phyloP scores from a whole-genome alignment of 2,888 invertebrate species.

The Conistra vaccinii region DNA sequence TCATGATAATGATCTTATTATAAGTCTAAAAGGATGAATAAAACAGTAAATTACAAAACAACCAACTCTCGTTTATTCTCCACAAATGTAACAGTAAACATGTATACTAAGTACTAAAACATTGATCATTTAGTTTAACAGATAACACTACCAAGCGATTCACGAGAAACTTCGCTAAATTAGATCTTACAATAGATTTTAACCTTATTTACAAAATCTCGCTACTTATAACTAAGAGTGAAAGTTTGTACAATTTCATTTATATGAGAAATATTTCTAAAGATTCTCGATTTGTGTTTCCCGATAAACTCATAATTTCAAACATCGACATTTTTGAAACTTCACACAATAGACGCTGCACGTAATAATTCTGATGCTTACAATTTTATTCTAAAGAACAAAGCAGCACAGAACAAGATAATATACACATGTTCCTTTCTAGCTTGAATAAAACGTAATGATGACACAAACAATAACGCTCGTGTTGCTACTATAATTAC shows the following conservation, averaged over 20 bases:
- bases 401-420: not conserved
- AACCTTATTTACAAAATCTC: slow-evolving; percentile 56
- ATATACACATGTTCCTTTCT: not conserved
- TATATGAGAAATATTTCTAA: slow-evolving; percentile 22
- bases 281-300: slow-evolving; percentile 65
- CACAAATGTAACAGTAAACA: slow-evolving; percentile 68
- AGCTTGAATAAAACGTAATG: not conserved
- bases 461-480: not conserved
- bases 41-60: slow-evolving; percentile 66
- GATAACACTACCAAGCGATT: slow-evolving; percentile 60
- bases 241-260: slow-evolving; percentile 55
- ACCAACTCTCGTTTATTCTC: slow-evolving; percentile 74
- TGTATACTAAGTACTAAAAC: slow-evolving; percentile 64
- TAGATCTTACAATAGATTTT: slow-evolving; percentile 28
- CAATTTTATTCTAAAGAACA: slow-evolving; percentile 22
- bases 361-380: slow-evolving; percentile 35
- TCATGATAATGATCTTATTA: too few relatives aligned
- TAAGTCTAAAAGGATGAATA: slow-evolving; percentile 9
- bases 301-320: slow-evolving; percentile 74
- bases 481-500: slow-evolving; percentile 15
- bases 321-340: slow-evolving; percentile 65
- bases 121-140: slow-evolving; percentile 46
- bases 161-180: slow-evolving; percentile 40
- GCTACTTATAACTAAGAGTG: slow-evolving; percentile 30
- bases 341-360: not conserved